Evolutionary conservation across 2,113 vertebrate genomes (phyloP).

Genomic region (Papio anubis): DNA sequence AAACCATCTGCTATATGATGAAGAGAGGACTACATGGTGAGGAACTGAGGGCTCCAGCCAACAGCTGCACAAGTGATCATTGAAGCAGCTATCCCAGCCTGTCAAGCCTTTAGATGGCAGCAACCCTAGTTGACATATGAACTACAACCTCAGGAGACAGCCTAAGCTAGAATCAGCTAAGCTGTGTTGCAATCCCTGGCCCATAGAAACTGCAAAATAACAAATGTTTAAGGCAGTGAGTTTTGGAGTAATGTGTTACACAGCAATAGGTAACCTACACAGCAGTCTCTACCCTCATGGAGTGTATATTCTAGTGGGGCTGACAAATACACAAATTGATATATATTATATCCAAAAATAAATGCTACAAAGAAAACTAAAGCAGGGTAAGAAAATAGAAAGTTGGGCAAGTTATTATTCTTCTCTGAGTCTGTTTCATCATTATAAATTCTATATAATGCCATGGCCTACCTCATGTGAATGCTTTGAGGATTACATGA

Average conservation of each 20-base stretch:
- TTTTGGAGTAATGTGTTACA: constrained; percentile 2
- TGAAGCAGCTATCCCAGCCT: not conserved
- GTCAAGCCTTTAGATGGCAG: not conserved
- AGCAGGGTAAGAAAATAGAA: not conserved
- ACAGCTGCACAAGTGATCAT: not conserved
- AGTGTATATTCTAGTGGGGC: not conserved
- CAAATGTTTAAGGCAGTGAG: not conserved
- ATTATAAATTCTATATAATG: not conserved
- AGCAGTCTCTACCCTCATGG: not conserved
- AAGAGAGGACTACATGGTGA: not conserved
- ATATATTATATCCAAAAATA: not conserved
- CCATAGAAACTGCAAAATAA: not conserved
- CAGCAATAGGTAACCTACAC: not conserved
- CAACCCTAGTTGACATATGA: not conserved
- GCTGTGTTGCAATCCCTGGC: not conserved
- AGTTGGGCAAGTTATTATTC: not conserved
- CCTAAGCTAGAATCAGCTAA: not conserved
- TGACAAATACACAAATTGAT: constrained; percentile 5
- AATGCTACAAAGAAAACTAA: not conserved
- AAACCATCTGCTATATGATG: not conserved
- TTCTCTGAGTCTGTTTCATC: constrained; percentile 6
- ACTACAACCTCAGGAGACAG: not conserved
- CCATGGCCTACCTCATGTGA: not conserved
- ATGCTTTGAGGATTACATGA: not conserved
- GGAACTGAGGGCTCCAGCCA: not conserved